Percentiles rank a stretch among this genome's conserved stretches.
phyloP scores from a whole-genome alignment of 1,140 invertebrate species.

The Trichogramma pretiosum region DNA sequence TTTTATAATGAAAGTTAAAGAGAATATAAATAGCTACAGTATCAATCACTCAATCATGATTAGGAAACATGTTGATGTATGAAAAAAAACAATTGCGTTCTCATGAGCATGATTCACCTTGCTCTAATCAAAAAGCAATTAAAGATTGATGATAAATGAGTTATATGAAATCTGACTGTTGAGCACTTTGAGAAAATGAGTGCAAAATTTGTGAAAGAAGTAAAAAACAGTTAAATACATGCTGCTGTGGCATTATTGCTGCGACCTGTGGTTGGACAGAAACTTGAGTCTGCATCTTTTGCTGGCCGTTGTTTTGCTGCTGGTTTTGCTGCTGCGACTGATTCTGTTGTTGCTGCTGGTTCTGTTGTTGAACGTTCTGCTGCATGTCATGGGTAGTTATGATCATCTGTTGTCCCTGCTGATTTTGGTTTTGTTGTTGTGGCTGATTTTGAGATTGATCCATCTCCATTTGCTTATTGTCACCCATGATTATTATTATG shows the following conservation, averaged over 20 bases:
- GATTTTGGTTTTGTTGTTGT: slow-evolving; percentile 43
- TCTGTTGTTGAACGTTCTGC: slow-evolving; percentile 46
- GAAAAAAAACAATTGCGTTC: too few relatives aligned
- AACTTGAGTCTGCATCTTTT: slow-evolving; percentile 42
- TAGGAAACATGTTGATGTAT: too few relatives aligned
- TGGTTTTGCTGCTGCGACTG: slow-evolving; percentile 33
- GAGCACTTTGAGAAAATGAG: slow-evolving; percentile 4
- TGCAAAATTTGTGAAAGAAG: too few relatives aligned
- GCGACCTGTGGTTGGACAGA: slow-evolving; percentile 47
- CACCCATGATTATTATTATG: slow-evolving; percentile 27
- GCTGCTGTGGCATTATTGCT: slow-evolving; percentile 50
- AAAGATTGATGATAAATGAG: too few relatives aligned
- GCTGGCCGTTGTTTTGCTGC: slow-evolving; percentile 33
- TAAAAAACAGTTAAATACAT: slow-evolving; percentile 31
- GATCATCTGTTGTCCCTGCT: slow-evolving; percentile 41
- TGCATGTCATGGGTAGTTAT: slow-evolving; percentile 38
- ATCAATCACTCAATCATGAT: too few relatives aligned
- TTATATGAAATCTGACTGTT: background rate
- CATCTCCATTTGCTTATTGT: slow-evolving; percentile 39
- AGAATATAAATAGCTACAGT: too few relatives aligned
- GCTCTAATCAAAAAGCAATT: too few relatives aligned
- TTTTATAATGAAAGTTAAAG: too few relatives aligned
- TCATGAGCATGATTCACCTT: too few relatives aligned
- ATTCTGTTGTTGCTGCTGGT: slow-evolving; percentile 38
- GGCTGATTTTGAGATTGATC: slow-evolving; percentile 35